Conservation (phyloP, 1,140 invertebrate genomes). For the Ceratina australensis region DNA sequence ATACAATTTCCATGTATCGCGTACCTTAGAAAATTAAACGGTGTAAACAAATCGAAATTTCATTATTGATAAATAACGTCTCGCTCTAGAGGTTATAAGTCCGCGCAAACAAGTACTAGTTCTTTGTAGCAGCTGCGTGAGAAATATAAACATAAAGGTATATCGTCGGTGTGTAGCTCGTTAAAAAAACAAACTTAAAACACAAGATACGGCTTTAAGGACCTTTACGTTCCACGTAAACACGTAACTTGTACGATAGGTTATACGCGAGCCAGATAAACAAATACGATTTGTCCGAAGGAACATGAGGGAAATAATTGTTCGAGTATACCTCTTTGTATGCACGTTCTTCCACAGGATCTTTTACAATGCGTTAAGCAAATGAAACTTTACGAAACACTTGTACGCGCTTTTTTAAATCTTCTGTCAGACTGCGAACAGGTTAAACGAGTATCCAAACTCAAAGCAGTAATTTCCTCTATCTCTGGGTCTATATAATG, state of each 20-base stretch:
- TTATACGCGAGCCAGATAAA: conserved; percentile 54
- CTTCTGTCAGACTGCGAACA: conserved; percentile 54
- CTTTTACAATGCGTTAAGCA: conserved; percentile 7
- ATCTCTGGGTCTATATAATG: background rate
- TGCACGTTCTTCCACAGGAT: conserved; percentile 23
- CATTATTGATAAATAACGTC: conserved; percentile 18
- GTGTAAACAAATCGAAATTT: background rate
- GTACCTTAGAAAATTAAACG: background rate
- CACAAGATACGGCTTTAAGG: no score
- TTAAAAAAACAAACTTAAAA: no score
- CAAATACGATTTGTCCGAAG: conserved; percentile 45
- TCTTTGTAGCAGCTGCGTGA: background rate
- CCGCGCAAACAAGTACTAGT: conserved; percentile 16
- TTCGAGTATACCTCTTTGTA: conserved; percentile 44
- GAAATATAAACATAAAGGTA: background rate
- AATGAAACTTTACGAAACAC: conserved; percentile 39
- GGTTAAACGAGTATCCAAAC: conserved; percentile 53
- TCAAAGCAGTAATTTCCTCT: conserved; percentile 33
- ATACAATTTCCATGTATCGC: background rate
- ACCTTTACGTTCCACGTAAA: background rate
- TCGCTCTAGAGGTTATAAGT: conserved; percentile 27
- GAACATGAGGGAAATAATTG: conserved; percentile 9
- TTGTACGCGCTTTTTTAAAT: conserved; percentile 34
- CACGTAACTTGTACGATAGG: conserved; percentile 14
- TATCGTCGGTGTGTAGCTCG: background rate